These are phyloP conservation scores for Uropsilus gracilis DNA, from an alignment of 2,113 vertebrate genomes.

Conservation along the genomic window DNA sequence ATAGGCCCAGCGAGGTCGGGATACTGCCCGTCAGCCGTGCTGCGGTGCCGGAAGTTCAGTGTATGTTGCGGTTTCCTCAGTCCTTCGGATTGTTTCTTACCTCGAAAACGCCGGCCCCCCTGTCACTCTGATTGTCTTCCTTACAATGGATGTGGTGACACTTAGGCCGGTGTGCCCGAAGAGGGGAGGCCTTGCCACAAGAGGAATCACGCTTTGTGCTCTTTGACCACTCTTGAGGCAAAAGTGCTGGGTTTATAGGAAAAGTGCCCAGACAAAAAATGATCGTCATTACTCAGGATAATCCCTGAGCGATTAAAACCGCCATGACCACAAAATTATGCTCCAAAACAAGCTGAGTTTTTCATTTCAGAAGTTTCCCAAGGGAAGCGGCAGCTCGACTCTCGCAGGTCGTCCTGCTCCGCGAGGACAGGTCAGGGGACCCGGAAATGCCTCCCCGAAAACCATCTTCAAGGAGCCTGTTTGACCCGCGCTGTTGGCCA, in stretches of 20 bases:
- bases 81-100: not conserved
- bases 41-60: not conserved
- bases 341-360: not conserved
- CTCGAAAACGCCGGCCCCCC: not conserved
- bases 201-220: not conserved
- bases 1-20: not conserved
- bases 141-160: not conserved
- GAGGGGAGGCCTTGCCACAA: not conserved
- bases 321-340: not conserved
- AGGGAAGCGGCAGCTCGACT: not conserved
- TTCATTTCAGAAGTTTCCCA: conserved; percentile 21
- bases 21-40: not conserved
- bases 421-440: not conserved
- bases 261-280: not conserved
- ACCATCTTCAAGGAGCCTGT: not conserved
- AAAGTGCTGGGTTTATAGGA: not conserved
- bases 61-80: not conserved
- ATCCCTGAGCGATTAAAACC: not conserved
- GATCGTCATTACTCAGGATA: not conserved
- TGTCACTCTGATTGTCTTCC: not conserved
- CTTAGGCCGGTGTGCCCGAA: not conserved
- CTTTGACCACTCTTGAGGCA: not conserved
- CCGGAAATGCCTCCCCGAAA: not conserved
- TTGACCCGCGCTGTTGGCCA: not conserved
- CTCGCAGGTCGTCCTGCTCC: not conserved